Conservation (phyloP, 2,113 vertebrate genomes). For the Tyrannus savana region DNA sequence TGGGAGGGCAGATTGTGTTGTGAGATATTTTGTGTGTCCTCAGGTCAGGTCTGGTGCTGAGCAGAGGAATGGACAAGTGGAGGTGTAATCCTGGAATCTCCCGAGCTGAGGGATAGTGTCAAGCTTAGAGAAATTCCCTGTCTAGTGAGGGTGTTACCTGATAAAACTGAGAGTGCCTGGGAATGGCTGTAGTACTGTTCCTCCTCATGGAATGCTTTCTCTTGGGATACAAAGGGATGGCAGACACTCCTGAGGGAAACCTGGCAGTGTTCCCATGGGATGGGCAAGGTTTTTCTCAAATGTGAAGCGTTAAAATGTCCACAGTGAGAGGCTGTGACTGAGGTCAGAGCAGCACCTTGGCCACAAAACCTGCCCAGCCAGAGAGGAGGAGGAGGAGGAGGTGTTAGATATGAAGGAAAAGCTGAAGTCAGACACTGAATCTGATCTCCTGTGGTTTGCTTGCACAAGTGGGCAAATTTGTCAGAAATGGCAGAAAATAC, state of each 20-base stretch:
- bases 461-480: neutral
- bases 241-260: neutral
- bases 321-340: neutral
- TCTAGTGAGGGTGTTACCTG: neutral
- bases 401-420: neutral
- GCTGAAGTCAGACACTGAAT: neutral
- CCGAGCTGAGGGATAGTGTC: neutral
- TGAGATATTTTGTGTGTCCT: neutral
- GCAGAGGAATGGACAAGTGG: conserved; percentile 20
- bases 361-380: neutral
- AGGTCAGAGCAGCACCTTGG: neutral
- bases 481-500: neutral
- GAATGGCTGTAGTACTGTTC: neutral
- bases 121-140: neutral
- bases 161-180: neutral
- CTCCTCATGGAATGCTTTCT: neutral
- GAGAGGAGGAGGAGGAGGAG: neutral
- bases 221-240: neutral
- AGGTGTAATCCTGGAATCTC: conserved; percentile 17
- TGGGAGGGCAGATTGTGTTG: neutral
- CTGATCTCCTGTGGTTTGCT: neutral
- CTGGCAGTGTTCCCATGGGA: neutral
- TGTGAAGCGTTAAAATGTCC: neutral
- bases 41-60: neutral
- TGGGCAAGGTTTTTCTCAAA: neutral